Evolutionary conservation across 2,113 vertebrate genomes (phyloP), one percentile per base, ranked within the genome.

Genomic region (Lipophrys pholis): DNA sequence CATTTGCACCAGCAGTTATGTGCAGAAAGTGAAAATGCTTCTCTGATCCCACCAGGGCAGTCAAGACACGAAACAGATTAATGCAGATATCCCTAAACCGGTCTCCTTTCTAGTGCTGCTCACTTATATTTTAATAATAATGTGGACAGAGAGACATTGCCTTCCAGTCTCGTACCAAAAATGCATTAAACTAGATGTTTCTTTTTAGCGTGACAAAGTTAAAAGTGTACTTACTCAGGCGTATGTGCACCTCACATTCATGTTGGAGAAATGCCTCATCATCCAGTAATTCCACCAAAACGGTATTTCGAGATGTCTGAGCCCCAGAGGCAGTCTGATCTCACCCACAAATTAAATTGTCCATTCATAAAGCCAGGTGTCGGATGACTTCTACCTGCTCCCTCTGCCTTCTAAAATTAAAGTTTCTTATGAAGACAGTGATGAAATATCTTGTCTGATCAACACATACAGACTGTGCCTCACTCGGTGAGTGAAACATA

Each of bases 301-400:
- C 70, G 21, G 5, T 49, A 42, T 61, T 35, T 50, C 46, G 42
- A 36, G 50, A 53, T 6, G 1, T 38, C 6, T 42, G 54, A 85
- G 73, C 59, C 64, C 71, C 21, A 40, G 8, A 81, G 73, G 57
- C 81, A 81, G 65, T 64, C 65, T 64, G 83, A 61, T 80, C 71
- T 69, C 69, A 76, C 66, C 61, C 17, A 35, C 40, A 66, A 48
- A 74, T 63, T 55, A 82, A 88, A 78, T 67, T 73, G 42, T 74
- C 53, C 78, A 87, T 86, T 91, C 85, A 90, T 70, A 76, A 56
- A 81, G 53, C 58, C 41, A 46, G 60, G 71, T 84, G 65, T 43
- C 73, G 78, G 63, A 79, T 68, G 65, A 43, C 43, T 42, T 56
- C 53, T 82, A 85, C 63, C 39, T 84, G 80, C 62, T 49, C 15